Evolutionary conservation across 2,797 vertebrate species (phyloP).

Genomic region (Sarcoramphus papa): DNA sequence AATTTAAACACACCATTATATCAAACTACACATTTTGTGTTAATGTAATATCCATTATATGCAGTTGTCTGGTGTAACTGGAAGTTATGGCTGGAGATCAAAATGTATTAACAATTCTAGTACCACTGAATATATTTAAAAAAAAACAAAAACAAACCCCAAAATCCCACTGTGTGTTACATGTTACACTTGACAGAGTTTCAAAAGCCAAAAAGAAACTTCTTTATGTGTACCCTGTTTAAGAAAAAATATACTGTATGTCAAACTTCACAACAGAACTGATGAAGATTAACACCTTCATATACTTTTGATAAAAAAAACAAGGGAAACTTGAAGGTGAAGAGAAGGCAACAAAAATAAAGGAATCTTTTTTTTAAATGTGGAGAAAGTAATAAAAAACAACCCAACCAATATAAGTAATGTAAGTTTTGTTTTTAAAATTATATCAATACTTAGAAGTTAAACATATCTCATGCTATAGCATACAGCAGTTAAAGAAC

Average conservation of each 20-base stretch:
- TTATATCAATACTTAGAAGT: background rate
- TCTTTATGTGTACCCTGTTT: background rate
- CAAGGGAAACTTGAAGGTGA: background rate
- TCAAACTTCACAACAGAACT: background rate
- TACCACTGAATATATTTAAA: background rate
- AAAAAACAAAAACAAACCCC: background rate
- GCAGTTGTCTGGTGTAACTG: background rate
- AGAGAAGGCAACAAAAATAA: background rate
- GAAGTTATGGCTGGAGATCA: background rate
- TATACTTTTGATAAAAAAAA: background rate
- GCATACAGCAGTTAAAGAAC: background rate
- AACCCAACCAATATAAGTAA: background rate
- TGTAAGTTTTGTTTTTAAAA: background rate
- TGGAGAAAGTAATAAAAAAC: background rate
- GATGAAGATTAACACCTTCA: background rate
- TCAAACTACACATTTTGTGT: background rate
- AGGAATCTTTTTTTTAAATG: background rate
- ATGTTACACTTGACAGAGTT: background rate
- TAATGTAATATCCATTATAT: background rate
- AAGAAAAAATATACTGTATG: background rate
- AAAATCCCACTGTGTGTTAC: background rate
- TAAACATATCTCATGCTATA: background rate
- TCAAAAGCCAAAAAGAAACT: background rate
- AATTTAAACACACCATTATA: background rate
- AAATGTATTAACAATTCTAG: background rate